phyloP scores from a whole-genome alignment of 2,888 invertebrate genomes.

The Smittia sp. region DNA sequence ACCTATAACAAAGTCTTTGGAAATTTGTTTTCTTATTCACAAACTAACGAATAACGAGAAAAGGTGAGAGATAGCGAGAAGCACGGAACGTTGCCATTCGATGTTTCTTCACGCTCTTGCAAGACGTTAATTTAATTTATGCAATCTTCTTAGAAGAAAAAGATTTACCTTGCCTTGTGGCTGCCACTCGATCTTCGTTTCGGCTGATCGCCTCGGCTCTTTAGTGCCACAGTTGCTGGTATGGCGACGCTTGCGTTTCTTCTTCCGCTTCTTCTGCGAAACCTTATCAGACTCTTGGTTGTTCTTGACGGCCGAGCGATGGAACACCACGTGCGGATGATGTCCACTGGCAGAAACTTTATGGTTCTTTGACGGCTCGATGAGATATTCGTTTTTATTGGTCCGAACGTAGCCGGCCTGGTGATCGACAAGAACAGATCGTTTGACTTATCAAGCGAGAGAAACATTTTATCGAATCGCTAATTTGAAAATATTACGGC shows the following conservation, averaged over 20 bases:
- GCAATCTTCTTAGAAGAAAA: conserved; percentile 12
- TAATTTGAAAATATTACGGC: conserved; percentile 25
- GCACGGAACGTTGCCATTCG: neutral
- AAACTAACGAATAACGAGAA: conserved; percentile 1
- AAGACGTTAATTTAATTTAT: neutral
- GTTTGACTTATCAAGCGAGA: neutral
- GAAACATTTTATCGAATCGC: conserved; percentile 14
- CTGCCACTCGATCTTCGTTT: conserved; percentile 63
- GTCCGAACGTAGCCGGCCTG: conserved; percentile 69
- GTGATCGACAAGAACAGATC: conserved; percentile 43
- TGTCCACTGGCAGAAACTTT: conserved; percentile 52
- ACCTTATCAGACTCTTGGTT: conserved; percentile 45
- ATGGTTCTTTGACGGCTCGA: conserved; percentile 66
- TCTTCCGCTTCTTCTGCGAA: conserved; percentile 55
- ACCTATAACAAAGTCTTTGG: conserved; percentile 46
- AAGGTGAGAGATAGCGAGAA: conserved; percentile 1
- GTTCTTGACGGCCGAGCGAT: conserved; percentile 61
- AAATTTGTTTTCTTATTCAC: conserved; percentile 38
- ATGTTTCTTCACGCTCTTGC: neutral
- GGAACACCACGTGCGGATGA: conserved; percentile 68
- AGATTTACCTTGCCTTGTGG: conserved; percentile 53
- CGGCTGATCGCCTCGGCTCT: conserved; percentile 57
- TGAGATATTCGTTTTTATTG: conserved; percentile 66
- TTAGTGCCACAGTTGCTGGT: conserved; percentile 58
- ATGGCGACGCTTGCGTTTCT: conserved; percentile 52